Base-by-base conservation (phyloP, 2,888 invertebrate species). In the Drosophila aldrichi region DNA sequence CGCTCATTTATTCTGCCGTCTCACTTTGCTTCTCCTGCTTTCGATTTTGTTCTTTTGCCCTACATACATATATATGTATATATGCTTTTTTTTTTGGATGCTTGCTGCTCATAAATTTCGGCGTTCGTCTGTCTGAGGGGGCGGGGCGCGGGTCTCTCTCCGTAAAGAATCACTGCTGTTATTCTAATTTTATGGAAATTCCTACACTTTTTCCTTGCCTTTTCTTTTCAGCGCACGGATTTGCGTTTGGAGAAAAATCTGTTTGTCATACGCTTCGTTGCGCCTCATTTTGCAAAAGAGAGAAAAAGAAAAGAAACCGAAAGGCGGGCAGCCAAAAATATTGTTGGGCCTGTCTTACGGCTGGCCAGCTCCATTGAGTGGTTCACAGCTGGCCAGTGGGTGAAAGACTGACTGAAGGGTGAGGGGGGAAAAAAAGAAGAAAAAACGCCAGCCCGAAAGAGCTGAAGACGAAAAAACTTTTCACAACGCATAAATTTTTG, bases 171-270 rank as follows among this genome's bases (percentile, higher is more conserved):
- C 90, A 83, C 88, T 88, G 87, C 90, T 81, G 86, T 88, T 88
- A 89, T 88, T 88, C 90, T 88, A 88, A 88, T 88, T 88, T 88
- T 88, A 88, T 88, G 87, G 87, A 89, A 88, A 88, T 88, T 88
- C 89, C 86, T 87, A 81, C 86, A 82, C 88, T 86, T 86, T 84
- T 89, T 88, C 49, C 74, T 75, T 72, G 78, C 74, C 80, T 82
- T 80, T 84, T 75, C 85, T 80, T 81, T 77, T 83, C 84, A 74
- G 80, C 75, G 89, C 82, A 81, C 88, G 87, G 88, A 89, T 86
- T 89, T 86, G 88, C 81, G 82, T 86, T 88, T 86, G 36, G 87
- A 81, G 79, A 83, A 89, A 88, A 89, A 88, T 88, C 87, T 88
- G 90, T 89, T 88, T 88, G 87, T 88, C 87, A 88, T 81, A 78